Evolutionary conservation across 2,797 vertebrate genomes (phyloP).

Genomic region (Cetoscarus ocellatus): DNA sequence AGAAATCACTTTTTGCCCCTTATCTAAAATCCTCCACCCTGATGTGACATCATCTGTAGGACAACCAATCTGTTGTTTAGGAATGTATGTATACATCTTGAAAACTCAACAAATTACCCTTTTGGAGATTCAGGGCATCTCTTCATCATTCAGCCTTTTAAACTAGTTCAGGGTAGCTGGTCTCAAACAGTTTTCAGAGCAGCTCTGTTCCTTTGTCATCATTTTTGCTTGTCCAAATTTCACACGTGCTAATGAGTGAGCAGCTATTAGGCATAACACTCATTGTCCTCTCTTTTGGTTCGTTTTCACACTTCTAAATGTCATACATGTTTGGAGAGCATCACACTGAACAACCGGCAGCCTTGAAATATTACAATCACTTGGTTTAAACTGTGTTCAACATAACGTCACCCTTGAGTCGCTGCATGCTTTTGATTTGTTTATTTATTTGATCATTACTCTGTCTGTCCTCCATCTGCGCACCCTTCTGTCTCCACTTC

Average conservation of each 20-base stretch:
- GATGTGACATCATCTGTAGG: too few relatives aligned
- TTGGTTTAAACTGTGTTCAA: conserved; percentile 23
- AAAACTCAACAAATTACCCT: too few relatives aligned
- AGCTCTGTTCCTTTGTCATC: conserved; percentile 14
- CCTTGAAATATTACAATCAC: conserved; percentile 20
- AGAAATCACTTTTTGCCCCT: too few relatives aligned
- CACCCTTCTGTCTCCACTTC: conserved; percentile 72
- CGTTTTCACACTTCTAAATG: conserved; percentile 46
- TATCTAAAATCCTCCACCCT: too few relatives aligned
- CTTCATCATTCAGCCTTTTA: conserved; percentile 6
- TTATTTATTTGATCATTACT: conserved; percentile 58
- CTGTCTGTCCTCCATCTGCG: conserved; percentile 71
- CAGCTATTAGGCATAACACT: conserved; percentile 8
- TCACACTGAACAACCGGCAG: conserved; percentile 3
- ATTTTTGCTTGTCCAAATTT: conserved; percentile 8
- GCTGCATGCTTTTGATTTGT: conserved; percentile 48
- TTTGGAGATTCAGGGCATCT: background rate
- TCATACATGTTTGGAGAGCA: conserved; percentile 27
- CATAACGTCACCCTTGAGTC: conserved; percentile 33
- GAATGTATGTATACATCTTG: too few relatives aligned
- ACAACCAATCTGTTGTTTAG: too few relatives aligned
- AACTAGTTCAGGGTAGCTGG: background rate
- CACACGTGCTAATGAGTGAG: conserved; percentile 23
- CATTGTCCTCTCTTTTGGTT: conserved; percentile 28
- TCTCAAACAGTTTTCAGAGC: conserved; percentile 10